Percentiles rank a stretch among this genome's conserved stretches.
phyloP scores from a whole-genome alignment of 2,888 invertebrate genomes.

The Molorchus minor region DNA sequence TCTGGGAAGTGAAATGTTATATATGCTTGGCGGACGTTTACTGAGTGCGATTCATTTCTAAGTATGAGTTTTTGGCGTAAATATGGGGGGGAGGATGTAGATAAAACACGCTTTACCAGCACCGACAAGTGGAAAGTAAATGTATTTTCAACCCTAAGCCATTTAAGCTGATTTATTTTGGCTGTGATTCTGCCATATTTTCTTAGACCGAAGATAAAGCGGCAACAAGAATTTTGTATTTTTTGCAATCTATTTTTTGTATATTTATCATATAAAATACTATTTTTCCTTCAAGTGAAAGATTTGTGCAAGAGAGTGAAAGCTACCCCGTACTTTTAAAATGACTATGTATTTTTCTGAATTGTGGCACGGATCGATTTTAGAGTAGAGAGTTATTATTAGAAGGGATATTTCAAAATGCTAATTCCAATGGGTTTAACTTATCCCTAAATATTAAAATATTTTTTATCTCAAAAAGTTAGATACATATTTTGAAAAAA shows the following conservation, averaged over 20 bases:
- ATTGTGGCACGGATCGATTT: no score
- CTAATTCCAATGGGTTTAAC: no score
- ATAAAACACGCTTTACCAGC: neutral
- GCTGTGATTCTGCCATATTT: neutral
- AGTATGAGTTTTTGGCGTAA: neutral
- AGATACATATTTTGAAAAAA: no score
- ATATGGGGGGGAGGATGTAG: neutral
- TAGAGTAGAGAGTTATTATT: no score
- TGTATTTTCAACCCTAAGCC: neutral
- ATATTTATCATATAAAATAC: no score
- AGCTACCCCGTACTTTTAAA: no score
- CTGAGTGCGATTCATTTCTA: neutral
- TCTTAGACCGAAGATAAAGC: neutral
- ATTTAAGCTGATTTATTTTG: neutral
- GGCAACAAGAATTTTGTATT: neutral
- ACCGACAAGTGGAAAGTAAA: neutral
- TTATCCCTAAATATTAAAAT: no score
- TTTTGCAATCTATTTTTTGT: neutral
- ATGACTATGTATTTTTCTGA: no score
- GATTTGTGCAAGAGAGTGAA: no score
- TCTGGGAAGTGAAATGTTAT: neutral
- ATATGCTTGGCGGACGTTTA: neutral
- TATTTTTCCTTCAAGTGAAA: no score
- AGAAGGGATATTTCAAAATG: no score
- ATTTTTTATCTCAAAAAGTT: no score